Evolutionary conservation across 2,888 invertebrate species (phyloP), one percentile per base, ranked within the genome.

Genomic region (Sylvicola cinctus): DNA sequence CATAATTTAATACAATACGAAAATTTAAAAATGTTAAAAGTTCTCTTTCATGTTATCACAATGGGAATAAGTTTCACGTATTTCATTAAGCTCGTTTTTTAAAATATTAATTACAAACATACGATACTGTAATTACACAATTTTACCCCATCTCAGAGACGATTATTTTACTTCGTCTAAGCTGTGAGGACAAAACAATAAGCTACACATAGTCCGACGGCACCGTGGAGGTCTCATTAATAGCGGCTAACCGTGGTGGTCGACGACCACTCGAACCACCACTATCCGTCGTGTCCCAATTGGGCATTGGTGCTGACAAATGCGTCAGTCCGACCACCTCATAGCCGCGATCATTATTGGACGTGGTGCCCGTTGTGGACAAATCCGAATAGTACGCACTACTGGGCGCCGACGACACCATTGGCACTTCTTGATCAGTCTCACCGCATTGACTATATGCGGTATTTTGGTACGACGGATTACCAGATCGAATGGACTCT

Each of bases 381-480:
- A 76, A 58, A 53, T 76, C 75, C 37, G 74, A 74, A 51, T 76
- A 76, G 51, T 76, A 76, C 16, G 75, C 75, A 54, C 74, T 74
- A 49, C 74, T 74, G n/a, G 74, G 74, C 7, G 74, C 73, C 39
- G 68, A 68, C 17, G 67, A 66, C 30, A 60, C 57, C 51, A 57
- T 55, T 30, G 68, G 69, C 16, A 68, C 51, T 45, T 58, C 58
- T 42, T 58, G 57, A 38, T 58, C 58, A 40, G 55, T 57, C 50
- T 58, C 58, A 40, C 58, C 58, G 45, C 58, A 58, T 44, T 59
- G 58, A 51, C 63, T 66, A 52, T 73, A 75, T 15, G 69, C 75
- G 13, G 74, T 72, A 53, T 75, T 76, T 48, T 74, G 74, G 49
- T 75, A 75, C 34, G 74, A 72, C 10, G 74, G 73, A 47, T 61